Base-by-base conservation (phyloP, 2,113 vertebrate genomes). In the Planiliza haematocheilus region DNA sequence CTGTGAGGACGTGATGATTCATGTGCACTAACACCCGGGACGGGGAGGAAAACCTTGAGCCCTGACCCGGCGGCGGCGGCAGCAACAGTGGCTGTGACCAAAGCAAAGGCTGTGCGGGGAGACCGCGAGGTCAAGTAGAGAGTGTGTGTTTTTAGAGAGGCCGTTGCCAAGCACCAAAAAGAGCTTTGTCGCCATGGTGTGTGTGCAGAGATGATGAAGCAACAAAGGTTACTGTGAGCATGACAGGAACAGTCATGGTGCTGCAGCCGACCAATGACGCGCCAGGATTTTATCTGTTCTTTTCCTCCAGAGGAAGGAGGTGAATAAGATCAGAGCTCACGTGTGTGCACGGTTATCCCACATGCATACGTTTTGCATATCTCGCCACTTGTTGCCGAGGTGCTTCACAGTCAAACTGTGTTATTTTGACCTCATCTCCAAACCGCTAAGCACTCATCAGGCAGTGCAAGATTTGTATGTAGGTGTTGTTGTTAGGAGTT, bases 201-300 rank as follows among this genome's bases (percentile, higher is more conserved):
- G 46, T 5, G 45, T 9, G 57, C 24, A 60, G 50, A 68, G 60
- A 67, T 74, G 74, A 74, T 79, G 60, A 51, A 39, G 75, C 60
- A 61, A 55, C 63, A 81, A 69, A 70, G 61, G 67, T 67, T 60
- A 65, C 48, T 38, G 70, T 76, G 74, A 83, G 69, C 75, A 38
- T 72, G 83, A 75, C 71, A 37, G 46, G 66, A 80, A 51, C 50
- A 65, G 78, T 70, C 82, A 73, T 38, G 59, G 57, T 67, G 59
- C 45, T 74, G 49, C 52, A 63, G 68, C 66, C 62, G 66, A 58
- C 71, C 73, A 75, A 55, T 79, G 69, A 38, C 46, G 50, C 11
- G 2, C 62, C 11, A 24, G 53, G 61, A 45, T 77, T 34, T 53
- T 20, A 70, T 78, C 65, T 62, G 7, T 70, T 45, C n/a, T 45